Evolutionary conservation across 1,140 invertebrate species (phyloP), one percentile per base, ranked within the genome.

Genomic region (Archegozetes longisetosus): DNA sequence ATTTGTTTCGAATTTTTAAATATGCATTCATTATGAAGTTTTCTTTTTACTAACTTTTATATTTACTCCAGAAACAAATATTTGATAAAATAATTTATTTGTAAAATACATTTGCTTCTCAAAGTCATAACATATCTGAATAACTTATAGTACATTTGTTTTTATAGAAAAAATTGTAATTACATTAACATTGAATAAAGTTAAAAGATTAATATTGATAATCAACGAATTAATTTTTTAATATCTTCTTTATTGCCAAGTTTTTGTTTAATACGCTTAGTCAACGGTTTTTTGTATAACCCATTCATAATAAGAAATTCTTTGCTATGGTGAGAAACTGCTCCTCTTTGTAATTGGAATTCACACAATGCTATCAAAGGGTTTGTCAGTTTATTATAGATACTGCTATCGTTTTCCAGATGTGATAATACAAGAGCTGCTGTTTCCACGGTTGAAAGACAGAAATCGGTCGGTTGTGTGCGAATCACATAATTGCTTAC

Each of bases 311-410:
- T 81, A 61, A 85, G 75, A 75, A 82, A 88, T 70, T 92, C 86
- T 75, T 90, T 93, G 63, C 88, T 93, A 69, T 93, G 85, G 74
- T 94, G 90, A 51, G 84, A 84, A 0, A 90, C 85, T 28, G 90
- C 90, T 50, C 90, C 90, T 76, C 91, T 87, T 63, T 85, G 77
- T 54, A 95, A 70, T 70, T 95, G 90, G 75, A 82, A 78, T 57
- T 83, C 27, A 72, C 89, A 94, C 20, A 94, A 73, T 40, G 84
- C 80, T 66, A 84, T 80, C 27, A 95, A 71, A 0, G 90, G 89
- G 63, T 80, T 76, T 25, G 88, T 75, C 60, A 95, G 76, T 51
- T 20, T 23, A 25, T 59, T 51, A 49, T 53, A 46, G 28, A 62
- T 58, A 3, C 9, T 23, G 14, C n/a, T 51, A 51, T 62, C 29